These are phyloP conservation scores for Nipponia nippon DNA, from an alignment of 2,113 vertebrate genomes.

Conservation along the genomic window DNA sequence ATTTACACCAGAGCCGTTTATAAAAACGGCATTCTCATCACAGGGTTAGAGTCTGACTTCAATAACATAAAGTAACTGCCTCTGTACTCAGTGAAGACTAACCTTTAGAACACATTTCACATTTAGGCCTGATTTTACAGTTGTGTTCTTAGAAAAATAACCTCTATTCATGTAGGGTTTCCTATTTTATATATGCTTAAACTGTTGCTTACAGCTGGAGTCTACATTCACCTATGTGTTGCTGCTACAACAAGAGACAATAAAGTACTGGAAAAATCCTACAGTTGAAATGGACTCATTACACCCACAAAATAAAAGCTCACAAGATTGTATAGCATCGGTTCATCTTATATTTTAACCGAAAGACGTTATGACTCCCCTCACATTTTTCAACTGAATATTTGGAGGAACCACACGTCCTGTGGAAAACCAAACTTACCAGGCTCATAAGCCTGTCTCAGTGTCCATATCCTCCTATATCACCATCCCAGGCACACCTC, in stretches of 20 bases:
- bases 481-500: not conserved
- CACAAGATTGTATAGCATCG: not conserved
- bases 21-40: not conserved
- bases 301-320: not conserved
- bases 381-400: not conserved
- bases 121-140: not conserved
- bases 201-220: not conserved
- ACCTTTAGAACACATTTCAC: not conserved
- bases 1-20: not conserved
- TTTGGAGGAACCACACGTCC: not conserved
- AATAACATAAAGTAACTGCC: not conserved
- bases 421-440: not conserved
- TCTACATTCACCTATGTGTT: not conserved
- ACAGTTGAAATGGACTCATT: not conserved
- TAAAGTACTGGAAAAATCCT: not conserved
- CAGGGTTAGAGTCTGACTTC: not conserved
- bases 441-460: not conserved
- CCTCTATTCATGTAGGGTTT: not conserved
- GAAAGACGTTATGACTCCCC: not conserved
- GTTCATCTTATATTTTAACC: not conserved
- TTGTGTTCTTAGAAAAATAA: not conserved
- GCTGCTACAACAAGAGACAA: not conserved
- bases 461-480: not conserved
- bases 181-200: not conserved
- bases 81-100: not conserved